Percentiles rank a stretch among this genome's conserved stretches.
Evolutionary conservation across 2,888 invertebrate genomes (phyloP).

Genomic region (Drosophila kokeensis): DNA sequence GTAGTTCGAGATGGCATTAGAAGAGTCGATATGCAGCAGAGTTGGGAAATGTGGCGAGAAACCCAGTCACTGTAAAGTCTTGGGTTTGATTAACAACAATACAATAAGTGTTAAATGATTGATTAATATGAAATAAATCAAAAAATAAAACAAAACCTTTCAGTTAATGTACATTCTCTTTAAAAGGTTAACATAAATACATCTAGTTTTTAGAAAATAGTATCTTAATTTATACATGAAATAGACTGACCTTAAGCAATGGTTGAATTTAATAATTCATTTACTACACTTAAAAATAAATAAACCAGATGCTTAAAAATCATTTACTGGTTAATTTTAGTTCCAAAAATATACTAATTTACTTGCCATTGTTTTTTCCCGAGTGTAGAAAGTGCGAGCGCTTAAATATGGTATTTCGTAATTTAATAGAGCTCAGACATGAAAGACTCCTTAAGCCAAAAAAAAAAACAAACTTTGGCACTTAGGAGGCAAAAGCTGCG

Average conservation of each 20-base stretch:
- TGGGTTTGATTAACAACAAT: not conserved
- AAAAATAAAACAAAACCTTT: not conserved
- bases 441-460: conserved; percentile 4
- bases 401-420: conserved; percentile 21
- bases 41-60: not conserved
- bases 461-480: conserved; percentile 30
- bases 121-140: not conserved
- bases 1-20: not conserved
- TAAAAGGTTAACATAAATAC: not conserved
- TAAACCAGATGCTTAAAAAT: not conserved
- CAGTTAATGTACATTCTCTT: not conserved
- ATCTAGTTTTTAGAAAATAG: not conserved
- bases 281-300: not conserved
- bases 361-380: not conserved
- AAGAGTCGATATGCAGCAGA: not conserved
- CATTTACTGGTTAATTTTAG: not conserved
- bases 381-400: not conserved
- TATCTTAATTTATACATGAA: not conserved
- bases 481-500: conserved; percentile 33
- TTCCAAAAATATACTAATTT: not conserved
- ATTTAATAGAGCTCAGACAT: conserved; percentile 36
- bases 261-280: not conserved
- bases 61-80: not conserved
- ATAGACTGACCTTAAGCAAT: not conserved
- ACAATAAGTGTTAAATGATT: not conserved